These are phyloP conservation scores for Chironomus tepperi DNA, from an alignment of 1,140 invertebrate genomes.

Conservation along the genomic window DNA sequence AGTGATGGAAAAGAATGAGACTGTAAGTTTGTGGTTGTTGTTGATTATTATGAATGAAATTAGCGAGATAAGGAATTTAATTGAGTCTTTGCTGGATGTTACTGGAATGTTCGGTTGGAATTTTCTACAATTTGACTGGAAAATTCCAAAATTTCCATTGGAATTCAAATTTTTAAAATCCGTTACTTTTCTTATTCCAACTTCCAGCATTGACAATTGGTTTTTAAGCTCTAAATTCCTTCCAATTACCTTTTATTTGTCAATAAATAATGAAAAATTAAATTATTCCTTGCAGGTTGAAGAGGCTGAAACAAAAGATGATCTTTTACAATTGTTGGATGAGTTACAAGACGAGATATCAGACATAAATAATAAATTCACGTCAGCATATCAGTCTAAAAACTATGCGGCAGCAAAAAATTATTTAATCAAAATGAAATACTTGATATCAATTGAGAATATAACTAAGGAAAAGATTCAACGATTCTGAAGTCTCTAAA, in stretches of 20 bases:
- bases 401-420: constrained; percentile 52
- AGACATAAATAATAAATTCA: constrained; percentile 46
- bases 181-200: too few relatives aligned
- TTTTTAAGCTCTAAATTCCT: too few relatives aligned
- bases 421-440: constrained; percentile 67
- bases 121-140: too few relatives aligned
- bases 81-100: too few relatives aligned
- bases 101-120: too few relatives aligned
- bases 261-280: too few relatives aligned
- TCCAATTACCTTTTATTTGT: too few relatives aligned
- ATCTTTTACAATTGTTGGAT: constrained; percentile 51
- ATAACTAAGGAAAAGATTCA: constrained; percentile 57
- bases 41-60: too few relatives aligned
- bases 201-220: too few relatives aligned
- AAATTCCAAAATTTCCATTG: too few relatives aligned
- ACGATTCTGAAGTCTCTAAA: not conserved
- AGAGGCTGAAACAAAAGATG: constrained; percentile 47
- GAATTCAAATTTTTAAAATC: too few relatives aligned
- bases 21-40: constrained; percentile 39
- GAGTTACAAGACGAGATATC: constrained; percentile 51
- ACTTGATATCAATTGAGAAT: constrained; percentile 66
- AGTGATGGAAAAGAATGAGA: constrained; percentile 85
- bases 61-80: too few relatives aligned
- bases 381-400: constrained; percentile 50
- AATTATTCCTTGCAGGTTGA: constrained; percentile 41